A percentile compares a stretch with the other conserved stretches of the same genome.
phyloP scores from a whole-genome alignment of 1,140 invertebrate genomes.

The Oscheius sp. region DNA sequence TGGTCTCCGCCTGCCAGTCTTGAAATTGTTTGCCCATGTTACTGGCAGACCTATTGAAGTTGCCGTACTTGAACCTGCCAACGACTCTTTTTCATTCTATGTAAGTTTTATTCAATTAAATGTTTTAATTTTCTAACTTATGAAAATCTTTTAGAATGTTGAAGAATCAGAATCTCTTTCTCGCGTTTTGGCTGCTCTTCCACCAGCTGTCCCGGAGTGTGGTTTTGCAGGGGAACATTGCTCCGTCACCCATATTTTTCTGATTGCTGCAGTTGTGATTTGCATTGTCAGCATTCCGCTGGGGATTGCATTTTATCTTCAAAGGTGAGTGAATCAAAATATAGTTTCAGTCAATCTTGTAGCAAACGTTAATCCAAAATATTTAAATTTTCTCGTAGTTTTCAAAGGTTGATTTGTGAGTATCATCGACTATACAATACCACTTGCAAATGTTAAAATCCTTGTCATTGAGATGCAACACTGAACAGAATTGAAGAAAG shows the following conservation, averaged over 20 bases:
- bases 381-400: no score
- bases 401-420: no score
- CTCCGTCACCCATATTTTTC: conserved; percentile 9
- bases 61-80: background rate
- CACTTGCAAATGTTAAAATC: no score
- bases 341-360: background rate
- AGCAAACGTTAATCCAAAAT: background rate
- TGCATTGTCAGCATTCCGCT: conserved; percentile 13
- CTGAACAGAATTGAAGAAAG: no score
- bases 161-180: background rate
- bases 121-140: no score
- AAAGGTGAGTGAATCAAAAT: conserved; percentile 11
- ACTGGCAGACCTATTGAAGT: background rate
- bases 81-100: no score
- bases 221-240: conserved; percentile 14
- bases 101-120: no score
- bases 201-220: conserved; percentile 6
- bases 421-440: no score
- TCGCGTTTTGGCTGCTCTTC: background rate
- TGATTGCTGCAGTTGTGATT: conserved; percentile 19
- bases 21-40: background rate
- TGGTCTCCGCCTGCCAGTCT: background rate
- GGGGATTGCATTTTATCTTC: conserved; percentile 27
- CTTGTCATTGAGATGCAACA: no score
- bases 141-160: background rate